Evolutionary conservation across 2,888 invertebrate genomes (phyloP).

Genomic region (Prostheceraeus crozeri): DNA sequence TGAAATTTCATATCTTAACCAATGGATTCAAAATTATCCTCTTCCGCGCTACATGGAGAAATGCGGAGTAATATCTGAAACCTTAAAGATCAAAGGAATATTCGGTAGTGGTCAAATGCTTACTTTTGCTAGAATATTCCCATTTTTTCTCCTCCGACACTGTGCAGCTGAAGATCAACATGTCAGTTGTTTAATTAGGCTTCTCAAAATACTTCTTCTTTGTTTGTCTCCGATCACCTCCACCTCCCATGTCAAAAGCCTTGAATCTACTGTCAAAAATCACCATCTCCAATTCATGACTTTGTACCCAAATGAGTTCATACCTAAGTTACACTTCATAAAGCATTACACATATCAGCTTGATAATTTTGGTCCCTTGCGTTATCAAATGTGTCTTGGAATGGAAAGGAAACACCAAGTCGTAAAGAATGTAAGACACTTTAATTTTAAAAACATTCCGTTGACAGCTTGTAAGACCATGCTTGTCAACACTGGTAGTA

Average conservation of each 20-base stretch:
- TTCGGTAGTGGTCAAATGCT: not conserved
- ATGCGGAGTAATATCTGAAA: not conserved
- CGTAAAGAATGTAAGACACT: conserved; percentile 5
- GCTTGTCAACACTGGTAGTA: no score
- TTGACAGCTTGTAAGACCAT: not conserved
- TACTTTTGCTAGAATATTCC: not conserved
- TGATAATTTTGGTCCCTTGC: not conserved
- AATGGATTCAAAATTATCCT: not conserved
- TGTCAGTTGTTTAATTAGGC: not conserved
- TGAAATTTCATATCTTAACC: not conserved
- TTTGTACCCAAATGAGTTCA: not conserved
- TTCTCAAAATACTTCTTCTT: not conserved
- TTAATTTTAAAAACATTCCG: conserved; percentile 6
- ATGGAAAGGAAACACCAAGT: not conserved
- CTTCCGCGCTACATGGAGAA: not conserved
- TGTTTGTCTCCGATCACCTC: not conserved
- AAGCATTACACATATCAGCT: not conserved
- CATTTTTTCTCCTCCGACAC: no score
- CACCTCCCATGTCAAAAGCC: not conserved
- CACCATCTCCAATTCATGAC: not conserved
- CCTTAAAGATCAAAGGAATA: not conserved
- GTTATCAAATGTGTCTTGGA: not conserved
- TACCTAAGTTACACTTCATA: not conserved
- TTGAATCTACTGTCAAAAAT: not conserved
- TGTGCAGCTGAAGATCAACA: not conserved